phyloP scores from a whole-genome alignment of 2,113 vertebrate species.

The Brienomyrus longianalis region DNA sequence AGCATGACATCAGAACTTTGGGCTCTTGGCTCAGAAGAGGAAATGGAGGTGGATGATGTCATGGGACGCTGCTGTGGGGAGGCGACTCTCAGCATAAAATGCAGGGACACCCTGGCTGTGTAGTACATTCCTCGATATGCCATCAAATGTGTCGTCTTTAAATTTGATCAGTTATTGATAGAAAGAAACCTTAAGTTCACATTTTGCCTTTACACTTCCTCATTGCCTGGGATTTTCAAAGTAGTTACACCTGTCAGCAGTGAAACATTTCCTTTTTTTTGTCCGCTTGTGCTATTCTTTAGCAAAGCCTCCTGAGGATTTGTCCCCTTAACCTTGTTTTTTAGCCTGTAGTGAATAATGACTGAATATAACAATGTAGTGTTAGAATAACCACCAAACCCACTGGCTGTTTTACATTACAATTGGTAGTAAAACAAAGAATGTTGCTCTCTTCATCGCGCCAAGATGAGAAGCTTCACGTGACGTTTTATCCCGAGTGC shows the following conservation, averaged over 20 bases:
- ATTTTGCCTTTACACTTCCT: not conserved
- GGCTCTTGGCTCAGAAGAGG: not conserved
- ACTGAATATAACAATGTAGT: conserved; percentile 2
- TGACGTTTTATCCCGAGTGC: not conserved
- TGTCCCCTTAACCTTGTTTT: not conserved
- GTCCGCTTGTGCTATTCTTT: not conserved
- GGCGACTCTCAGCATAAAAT: not conserved
- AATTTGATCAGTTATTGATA: not conserved
- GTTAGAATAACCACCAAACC: not conserved
- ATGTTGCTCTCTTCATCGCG: not conserved
- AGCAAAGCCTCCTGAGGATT: not conserved
- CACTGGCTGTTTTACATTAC: not conserved
- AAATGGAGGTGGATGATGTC: not conserved
- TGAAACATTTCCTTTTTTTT: not conserved
- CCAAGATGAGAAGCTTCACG: not conserved
- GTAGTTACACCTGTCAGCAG: not conserved
- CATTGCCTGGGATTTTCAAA: not conserved
- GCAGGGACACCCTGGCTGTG: not conserved
- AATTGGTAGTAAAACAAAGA: not conserved
- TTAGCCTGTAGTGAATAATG: not conserved
- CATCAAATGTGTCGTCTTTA: not conserved
- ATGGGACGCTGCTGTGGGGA: not conserved
- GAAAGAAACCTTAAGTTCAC: not conserved
- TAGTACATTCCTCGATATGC: not conserved
- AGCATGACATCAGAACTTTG: not conserved